These are phyloP conservation scores for Anguilla rostrata DNA, from an alignment of 2,113 vertebrate species.

Conservation along the genomic window DNA sequence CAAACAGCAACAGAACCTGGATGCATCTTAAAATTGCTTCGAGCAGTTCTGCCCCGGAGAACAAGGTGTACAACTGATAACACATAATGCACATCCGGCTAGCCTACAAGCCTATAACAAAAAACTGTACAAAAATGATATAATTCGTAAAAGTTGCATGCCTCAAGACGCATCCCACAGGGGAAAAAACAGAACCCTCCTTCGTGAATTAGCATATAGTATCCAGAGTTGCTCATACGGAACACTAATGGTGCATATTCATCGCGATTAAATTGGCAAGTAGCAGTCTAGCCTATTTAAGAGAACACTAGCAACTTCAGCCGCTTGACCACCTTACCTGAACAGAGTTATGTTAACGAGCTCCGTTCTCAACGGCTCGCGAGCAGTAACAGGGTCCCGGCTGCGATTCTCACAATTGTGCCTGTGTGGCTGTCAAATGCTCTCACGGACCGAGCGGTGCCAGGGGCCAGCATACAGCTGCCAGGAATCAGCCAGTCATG, in stretches of 20 bases:
- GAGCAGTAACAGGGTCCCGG: not conserved
- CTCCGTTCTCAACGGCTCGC: not conserved
- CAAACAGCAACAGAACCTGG: not conserved
- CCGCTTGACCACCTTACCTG: not conserved
- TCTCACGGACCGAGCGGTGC: slow-evolving; percentile 10
- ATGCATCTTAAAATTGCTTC: not conserved
- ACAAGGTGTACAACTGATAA: not conserved
- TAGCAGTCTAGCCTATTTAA: not conserved
- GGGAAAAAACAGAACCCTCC: no score
- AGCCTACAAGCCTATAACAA: not conserved
- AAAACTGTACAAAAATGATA: not conserved
- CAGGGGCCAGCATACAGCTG: slow-evolving; percentile 14
- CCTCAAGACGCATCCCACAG: no score
- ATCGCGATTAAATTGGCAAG: not conserved
- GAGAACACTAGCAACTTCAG: not conserved
- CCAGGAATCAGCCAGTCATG: not conserved
- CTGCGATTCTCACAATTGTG: slow-evolving; percentile 20
- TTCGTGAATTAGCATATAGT: not conserved
- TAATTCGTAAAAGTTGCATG: not conserved
- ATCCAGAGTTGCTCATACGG: not conserved
- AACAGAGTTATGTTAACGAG: not conserved
- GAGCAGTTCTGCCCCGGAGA: not conserved
- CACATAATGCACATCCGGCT: not conserved
- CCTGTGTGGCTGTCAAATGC: slow-evolving; percentile 13
- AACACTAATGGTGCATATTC: not conserved